Base-by-base conservation (phyloP, 2,113 vertebrate species). In the Struthio camelus region DNA sequence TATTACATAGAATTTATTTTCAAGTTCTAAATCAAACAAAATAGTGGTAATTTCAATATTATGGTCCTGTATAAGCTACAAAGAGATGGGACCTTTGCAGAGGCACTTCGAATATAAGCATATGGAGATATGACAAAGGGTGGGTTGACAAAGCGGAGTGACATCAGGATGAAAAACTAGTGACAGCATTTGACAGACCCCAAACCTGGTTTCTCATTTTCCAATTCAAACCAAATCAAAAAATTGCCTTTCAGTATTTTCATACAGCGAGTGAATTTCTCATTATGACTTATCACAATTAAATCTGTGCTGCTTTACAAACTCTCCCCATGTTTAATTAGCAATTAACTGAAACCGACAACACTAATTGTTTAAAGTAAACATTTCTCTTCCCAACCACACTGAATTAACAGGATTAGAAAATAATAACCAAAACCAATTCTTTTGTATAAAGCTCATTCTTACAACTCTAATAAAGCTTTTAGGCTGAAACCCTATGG, bases 291-390 rank as follows among this genome's bases (percentile, higher is more conserved):
- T 93, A 69, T 13, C 51, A 66, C 1, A 0, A 85, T 71, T 87
- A 14, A 66, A 53, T 69, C 53, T 91, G 69, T 77, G 51, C 69
- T 82, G 78, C 89, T 92, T 95, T 89, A 72, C 83, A 93, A 93
- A 91, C 51, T 58, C 69, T 38, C 53, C 50, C 66, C 40, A 53
- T 82, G 32, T 89, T 94, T 85, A 94, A 94, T 91, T 85, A 87
- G 70, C 53, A 46, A 77, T 89, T 89, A 85, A 89, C 72, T 95
- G 91, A 96, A 72, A 80, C 14, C 87, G 94, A 95, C 70, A 85
- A 50, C 2, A 5, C 48, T 89, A 90, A 96, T 93, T 82, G 50
- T 92, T 89, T 58, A 89, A 83, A 62, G 80, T 46, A 92, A 90
- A 94, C 36, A 87, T 73, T 85, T 80, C 38, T 88, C 48, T 65